Evolutionary conservation across 2,113 vertebrate genomes (phyloP).

Genomic region (Oncorhynchus keta): DNA sequence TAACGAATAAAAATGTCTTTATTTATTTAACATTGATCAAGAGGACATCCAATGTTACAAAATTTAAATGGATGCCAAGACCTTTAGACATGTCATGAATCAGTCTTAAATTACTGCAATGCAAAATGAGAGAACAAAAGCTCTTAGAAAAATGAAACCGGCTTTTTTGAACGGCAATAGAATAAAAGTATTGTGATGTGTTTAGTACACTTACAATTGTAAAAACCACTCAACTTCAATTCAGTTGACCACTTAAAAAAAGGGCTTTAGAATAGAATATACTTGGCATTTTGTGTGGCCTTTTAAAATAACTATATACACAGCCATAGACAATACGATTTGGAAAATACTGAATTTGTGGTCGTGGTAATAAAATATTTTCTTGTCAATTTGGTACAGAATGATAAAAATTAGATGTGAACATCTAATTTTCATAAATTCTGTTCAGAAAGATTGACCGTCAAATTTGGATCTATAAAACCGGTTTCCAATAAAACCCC

Average conservation of each 20-base stretch:
- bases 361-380: slow-evolving; percentile 5
- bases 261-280: slow-evolving; percentile 15
- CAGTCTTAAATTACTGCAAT: slow-evolving; percentile 61
- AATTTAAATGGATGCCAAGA: slow-evolving; percentile 54
- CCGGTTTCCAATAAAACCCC: slow-evolving; percentile 1
- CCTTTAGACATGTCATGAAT: slow-evolving; percentile 61
- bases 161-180: slow-evolving; percentile 35
- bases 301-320: slow-evolving; percentile 23
- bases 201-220: slow-evolving; percentile 17
- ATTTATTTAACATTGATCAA: slow-evolving; percentile 72
- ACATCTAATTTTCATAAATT: slow-evolving; percentile 21
- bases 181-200: slow-evolving; percentile 20
- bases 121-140: slow-evolving; percentile 47
- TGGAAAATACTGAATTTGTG: slow-evolving; percentile 45
- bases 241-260: slow-evolving; percentile 3
- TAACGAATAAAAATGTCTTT: slow-evolving; percentile 62
- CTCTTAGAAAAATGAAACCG: slow-evolving; percentile 53
- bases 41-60: slow-evolving; percentile 59
- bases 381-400: slow-evolving; percentile 8
- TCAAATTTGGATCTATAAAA: slow-evolving; percentile 23
- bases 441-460: slow-evolving; percentile 36
- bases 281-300: slow-evolving; percentile 29
- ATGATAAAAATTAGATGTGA: slow-evolving; percentile 33
- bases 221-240: slow-evolving; percentile 36
- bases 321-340: slow-evolving; percentile 20